Evolutionary conservation across 2,888 invertebrate genomes (phyloP).

Genomic region (Biston stratarius): DNA sequence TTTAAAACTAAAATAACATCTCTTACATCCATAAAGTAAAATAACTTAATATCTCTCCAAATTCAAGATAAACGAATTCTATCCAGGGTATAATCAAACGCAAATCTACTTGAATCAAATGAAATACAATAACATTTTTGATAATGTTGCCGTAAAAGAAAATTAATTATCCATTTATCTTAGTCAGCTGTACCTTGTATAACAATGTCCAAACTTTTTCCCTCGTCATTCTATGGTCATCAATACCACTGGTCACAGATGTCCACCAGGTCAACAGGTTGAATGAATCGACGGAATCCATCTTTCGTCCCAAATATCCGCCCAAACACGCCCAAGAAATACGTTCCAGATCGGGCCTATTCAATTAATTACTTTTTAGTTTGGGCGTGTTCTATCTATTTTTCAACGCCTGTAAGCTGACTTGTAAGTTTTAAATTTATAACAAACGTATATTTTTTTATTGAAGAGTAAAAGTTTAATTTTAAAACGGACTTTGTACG

Average conservation of each 20-base stretch:
- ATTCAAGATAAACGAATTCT: no score
- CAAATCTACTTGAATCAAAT: no score
- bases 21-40: no score
- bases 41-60: no score
- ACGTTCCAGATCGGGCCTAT: slow-evolving; percentile 22
- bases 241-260: slow-evolving; percentile 23
- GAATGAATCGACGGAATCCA: slow-evolving; percentile 54
- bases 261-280: slow-evolving; percentile 53
- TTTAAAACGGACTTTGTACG: no score
- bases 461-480: no score
- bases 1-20: no score
- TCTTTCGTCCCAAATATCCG: slow-evolving; percentile 43
- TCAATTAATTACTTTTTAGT: slow-evolving; percentile 41
- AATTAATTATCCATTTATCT: not conserved
- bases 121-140: no score
- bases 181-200: slow-evolving; percentile 1
- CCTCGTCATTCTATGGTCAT: slow-evolving; percentile 25
- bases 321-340: slow-evolving; percentile 36
- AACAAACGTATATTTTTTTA: no score
- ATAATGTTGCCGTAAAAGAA: not conserved
- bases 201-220: slow-evolving; percentile 16
- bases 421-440: no score
- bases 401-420: not conserved
- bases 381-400: not conserved
- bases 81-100: no score